phyloP scores from a whole-genome alignment of 2,113 vertebrate genomes.

The Tragulus kanchil region DNA sequence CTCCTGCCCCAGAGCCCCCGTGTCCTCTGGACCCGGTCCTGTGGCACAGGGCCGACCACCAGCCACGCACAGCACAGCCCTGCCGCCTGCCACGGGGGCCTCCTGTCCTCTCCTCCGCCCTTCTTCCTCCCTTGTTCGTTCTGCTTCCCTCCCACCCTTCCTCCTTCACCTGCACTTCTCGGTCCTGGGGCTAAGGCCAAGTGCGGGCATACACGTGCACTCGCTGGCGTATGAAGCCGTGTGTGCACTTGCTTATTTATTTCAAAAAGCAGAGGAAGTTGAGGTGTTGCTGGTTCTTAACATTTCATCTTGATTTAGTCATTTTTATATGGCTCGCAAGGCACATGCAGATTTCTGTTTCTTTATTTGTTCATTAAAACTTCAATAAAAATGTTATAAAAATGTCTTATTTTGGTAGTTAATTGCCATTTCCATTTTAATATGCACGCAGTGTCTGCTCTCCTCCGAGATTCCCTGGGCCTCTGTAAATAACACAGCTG shows the following conservation, averaged over 20 bases:
- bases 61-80: fast-evolving
- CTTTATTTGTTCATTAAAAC: constrained; percentile 89
- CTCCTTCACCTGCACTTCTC: fast-evolving
- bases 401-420: constrained; percentile 84
- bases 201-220: fast-evolving
- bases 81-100: background rate
- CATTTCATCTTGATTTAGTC: constrained; percentile 81
- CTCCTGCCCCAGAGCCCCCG: fast-evolving
- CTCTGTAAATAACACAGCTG: constrained; percentile 73
- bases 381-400: constrained; percentile 86
- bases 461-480: constrained; percentile 33
- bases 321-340: constrained; percentile 72
- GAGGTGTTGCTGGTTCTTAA: constrained; percentile 53
- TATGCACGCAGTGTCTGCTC: constrained; percentile 51
- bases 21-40: background rate
- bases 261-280: constrained; percentile 52
- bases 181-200: background rate
- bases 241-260: background rate
- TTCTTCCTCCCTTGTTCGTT: fast-evolving
- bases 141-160: background rate
- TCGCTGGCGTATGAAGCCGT: fast-evolving
- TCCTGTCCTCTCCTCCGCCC: background rate
- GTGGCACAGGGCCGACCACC: background rate
- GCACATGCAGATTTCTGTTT: constrained; percentile 81
- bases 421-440: constrained; percentile 83